Base-by-base conservation (phyloP, 2,797 vertebrate genomes). In the Helostoma temminkii region DNA sequence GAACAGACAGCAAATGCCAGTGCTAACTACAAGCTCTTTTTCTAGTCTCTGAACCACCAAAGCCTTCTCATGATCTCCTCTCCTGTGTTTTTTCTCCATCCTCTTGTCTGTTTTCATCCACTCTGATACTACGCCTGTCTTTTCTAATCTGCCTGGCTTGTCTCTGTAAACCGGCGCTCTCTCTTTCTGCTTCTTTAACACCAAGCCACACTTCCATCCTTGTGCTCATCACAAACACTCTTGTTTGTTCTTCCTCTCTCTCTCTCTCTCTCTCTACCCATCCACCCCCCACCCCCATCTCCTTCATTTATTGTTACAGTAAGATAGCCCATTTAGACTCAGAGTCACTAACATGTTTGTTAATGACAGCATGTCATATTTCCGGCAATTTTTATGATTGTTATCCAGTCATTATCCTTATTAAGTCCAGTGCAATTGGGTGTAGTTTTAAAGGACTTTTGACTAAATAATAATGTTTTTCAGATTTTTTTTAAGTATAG, bases 31-130 rank as follows among this genome's bases (percentile, higher is more conserved):
- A 66, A 22, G 18, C 60, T 72, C 43, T 62, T 62, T 42, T 69
- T 80, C 32, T 26, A 25, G 41, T 45, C 45, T 63, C 46, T 64
- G 50, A 58, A 46, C 42, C 66, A 75, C 60, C 59, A 53, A 66
- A 66, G 53, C 18, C n/a, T n/a, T 79, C 37, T 62, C 39, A 52
- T 49, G 28, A 62, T 42, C 32, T 78, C 46, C 4, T 66, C 32
- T 60, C 18, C 14, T 52, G 45, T 65, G 50, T 74, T 63, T 18
- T 76, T 32, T 34, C 24, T 5, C 62, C 63, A 26, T 81, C 65
- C 55, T 73, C 69, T n/a, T 48, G 73, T 78, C 66, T 14, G 62
- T 79, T 76, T 74, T 65, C 73, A 57, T 71, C 49, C 56, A 24
- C 26, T 14, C 42, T 46, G 56, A 74, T 53, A 47, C 47, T 55